Base-by-base conservation (phyloP, 2,888 invertebrate genomes). In the Epiperipatus broadwayi region DNA sequence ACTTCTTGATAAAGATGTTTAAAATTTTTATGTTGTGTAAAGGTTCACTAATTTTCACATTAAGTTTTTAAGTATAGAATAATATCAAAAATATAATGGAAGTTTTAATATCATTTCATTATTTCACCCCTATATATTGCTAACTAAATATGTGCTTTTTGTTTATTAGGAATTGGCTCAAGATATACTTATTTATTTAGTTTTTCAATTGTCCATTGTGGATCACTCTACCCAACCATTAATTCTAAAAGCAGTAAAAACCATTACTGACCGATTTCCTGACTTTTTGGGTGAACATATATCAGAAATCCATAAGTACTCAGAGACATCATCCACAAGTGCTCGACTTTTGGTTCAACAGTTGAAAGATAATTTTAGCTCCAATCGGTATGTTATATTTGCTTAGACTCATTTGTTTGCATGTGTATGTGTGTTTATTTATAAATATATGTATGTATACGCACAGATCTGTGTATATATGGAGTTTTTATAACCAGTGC, bases 221-320 rank as follows among this genome's bases (percentile, higher is more conserved):
- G 80, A 78, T 56, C 66, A 75, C 48, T 69, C 70, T 25, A 71
- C 73, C 42, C 77, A 81, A 54, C 73, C 75, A 27, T 70, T 75
- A 20, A 62, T 84, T 45, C 61, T 84, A 51, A 70, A 77, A 43
- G 81, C 81, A 56, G 78, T 83, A 31, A 77, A 80, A 4, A 67
- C 74, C 16, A 66, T 85, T 18, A 79, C 79, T 55, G 75, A 78
- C 52, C 73, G 73, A 35, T 77, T 75, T 63, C 83, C 81, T 5
- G 70, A 73, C 35, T 66, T 84, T 34, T 76, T 83, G 56, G 77
- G 75, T 2, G 73, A 74, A 51, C 72, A 80, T 53, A 68, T 83
- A 42, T 69, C 71, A 16, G 76, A 77, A 47, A 73, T 79, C 41
- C 59, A 74, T 19, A 73, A 75, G 47, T 69, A 73, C 39, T 52